These are phyloP conservation scores for Psophia crepitans DNA, from an alignment of 2,113 vertebrate species.

Conservation along the genomic window DNA sequence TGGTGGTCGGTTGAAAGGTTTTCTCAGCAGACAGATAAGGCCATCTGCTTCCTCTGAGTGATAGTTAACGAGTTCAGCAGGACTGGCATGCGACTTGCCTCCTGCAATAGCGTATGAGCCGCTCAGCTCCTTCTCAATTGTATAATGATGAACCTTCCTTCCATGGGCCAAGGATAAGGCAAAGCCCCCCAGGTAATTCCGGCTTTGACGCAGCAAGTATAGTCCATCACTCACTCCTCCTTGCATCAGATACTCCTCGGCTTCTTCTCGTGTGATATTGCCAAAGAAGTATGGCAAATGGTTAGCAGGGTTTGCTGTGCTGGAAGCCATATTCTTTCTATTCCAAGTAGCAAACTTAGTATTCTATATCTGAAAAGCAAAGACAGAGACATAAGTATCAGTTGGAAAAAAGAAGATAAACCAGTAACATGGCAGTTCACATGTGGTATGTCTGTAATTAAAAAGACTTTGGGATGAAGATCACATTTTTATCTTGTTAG, in stretches of 20 bases:
- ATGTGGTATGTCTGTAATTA: not conserved
- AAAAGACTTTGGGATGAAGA: not conserved
- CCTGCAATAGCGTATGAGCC: conserved; percentile 89
- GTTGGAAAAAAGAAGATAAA: not conserved
- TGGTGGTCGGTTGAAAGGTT: conserved; percentile 83
- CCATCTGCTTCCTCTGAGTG: conserved; percentile 88
- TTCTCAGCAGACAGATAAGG: conserved; percentile 87
- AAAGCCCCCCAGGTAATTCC: conserved; percentile 91
- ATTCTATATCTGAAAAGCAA: not conserved
- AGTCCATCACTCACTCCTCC: conserved; percentile 80
- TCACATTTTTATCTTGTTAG: not conserved
- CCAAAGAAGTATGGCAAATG: conserved; percentile 89
- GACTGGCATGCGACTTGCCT: conserved; percentile 83
- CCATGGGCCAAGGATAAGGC: conserved; percentile 83
- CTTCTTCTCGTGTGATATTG: conserved; percentile 94
- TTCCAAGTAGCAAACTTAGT: not conserved
- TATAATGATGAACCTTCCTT: conserved; percentile 88
- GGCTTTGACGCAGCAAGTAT: conserved; percentile 90
- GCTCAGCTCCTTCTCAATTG: conserved; percentile 88
- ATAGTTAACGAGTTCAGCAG: conserved; percentile 86
- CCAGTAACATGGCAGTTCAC: not conserved
- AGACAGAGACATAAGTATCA: not conserved
- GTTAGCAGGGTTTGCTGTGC: conserved; percentile 75
- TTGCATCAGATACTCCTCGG: conserved; percentile 86
- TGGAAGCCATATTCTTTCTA: conserved; percentile 38